Evolutionary conservation across 1,140 invertebrate species (phyloP).

Genomic region (Hydropsyche tenuis): DNA sequence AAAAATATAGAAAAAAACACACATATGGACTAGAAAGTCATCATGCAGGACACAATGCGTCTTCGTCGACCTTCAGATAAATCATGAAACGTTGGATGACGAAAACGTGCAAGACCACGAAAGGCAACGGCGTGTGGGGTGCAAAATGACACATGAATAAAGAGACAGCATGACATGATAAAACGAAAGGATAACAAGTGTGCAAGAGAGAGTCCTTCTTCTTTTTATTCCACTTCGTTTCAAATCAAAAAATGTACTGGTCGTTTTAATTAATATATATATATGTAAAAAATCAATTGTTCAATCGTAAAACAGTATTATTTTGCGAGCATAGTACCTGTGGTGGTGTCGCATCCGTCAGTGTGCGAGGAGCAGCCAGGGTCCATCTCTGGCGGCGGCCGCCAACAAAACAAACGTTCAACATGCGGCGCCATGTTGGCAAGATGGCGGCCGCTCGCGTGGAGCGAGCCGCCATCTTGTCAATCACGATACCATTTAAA

Average conservation of each 20-base stretch:
- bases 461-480: neutral
- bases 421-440: slow-evolving; percentile 35
- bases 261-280: too few relatives aligned
- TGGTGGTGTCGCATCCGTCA: slow-evolving; percentile 81
- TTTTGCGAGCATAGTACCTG: slow-evolving; percentile 64
- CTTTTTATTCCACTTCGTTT: too few relatives aligned
- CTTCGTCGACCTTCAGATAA: slow-evolving; percentile 14
- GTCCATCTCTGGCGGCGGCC: slow-evolving; percentile 64
- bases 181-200: neutral
- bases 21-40: neutral
- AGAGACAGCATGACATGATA: too few relatives aligned
- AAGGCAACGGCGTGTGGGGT: too few relatives aligned
- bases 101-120: slow-evolving; percentile 14
- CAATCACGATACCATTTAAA: neutral
- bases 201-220: neutral
- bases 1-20: neutral
- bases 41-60: slow-evolving; percentile 35
- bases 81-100: slow-evolving; percentile 2
- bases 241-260: too few relatives aligned
- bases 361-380: slow-evolving; percentile 80
- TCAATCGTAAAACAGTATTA: too few relatives aligned
- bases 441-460: neutral
- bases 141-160: too few relatives aligned
- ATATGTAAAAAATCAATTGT: too few relatives aligned
- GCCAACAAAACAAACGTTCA: slow-evolving; percentile 50